Base-by-base conservation (phyloP, 1,140 invertebrate genomes). In the Camponotus floridanus region DNA sequence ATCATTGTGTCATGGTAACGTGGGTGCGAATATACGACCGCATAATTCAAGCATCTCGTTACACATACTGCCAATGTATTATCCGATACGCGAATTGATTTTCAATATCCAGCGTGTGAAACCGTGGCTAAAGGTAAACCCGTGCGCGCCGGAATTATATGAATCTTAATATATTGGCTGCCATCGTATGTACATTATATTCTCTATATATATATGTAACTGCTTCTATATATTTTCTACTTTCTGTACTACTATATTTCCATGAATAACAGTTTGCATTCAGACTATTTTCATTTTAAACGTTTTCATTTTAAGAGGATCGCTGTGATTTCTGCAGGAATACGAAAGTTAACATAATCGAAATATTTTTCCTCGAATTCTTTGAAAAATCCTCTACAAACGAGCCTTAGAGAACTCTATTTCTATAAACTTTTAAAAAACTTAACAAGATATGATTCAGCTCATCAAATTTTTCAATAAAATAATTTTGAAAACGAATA, bases 21-120 rank as follows among this genome's bases (percentile, higher is more conserved):
- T 61, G 55, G 55, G 57, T 45, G 57, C 21, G 68, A 73, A 81
- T 86, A 81, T 73, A 73, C 45, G 48, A 57, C 45, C 55, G 5
- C 45, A 62, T 81, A 86, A 83, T 57, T 83, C 85, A 73, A 73
- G 26, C 61, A 83, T 81, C 31, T 71, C 45, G 78, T 62, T 70
- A 81, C 26, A 64, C 18, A 31, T 57, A 71, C 39, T 39, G 26
- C 39, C 55, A 42, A 62, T 83, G 55, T 61, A 74, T 83, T 61
- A 83, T 45, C 79, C 68, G 68, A 83, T 83, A 74, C 55, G 68
- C 55, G 79, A 83, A 83, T 83, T 83, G 79, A 83, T 83, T 83
- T 83, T 83, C 79, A 83, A 83, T 83, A 83, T 48, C 65, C 59
- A 42, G 74, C n/a, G 18, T 18, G 45, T 26, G 18, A 70, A 61